Base-by-base conservation (phyloP, 2,888 invertebrate species). In the Brassicogethes aeneus region DNA sequence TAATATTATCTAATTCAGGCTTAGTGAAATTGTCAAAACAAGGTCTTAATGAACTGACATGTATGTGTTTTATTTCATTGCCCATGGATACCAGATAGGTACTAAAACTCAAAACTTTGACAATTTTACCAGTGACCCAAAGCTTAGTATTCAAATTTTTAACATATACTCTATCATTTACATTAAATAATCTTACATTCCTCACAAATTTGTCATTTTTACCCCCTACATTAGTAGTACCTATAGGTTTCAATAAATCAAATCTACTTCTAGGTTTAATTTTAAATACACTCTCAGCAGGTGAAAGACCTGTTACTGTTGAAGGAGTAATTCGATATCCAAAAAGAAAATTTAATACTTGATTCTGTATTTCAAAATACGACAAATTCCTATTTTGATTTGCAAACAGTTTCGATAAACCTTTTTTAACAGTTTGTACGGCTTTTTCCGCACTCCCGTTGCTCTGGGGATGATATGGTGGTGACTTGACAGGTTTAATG, bases 361-460 rank as follows among this genome's bases (percentile, higher is more conserved):
- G 7, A 5, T 7, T 7, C 23, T 7, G 10, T 23, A 23, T 23
- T 23, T 5, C 23, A 7, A 7, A 7, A 7, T 23, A 5, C 5
- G 23, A 23, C 5, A 23, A 7, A 23, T 23, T 10, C 10, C 23
- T 10, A 5, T 10, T 10, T 23, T 23, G 5, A 5, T 23, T 5
- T 7, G 23, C 5, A 23, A 23, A 23, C 10, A 49, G 35, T n/a
- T n/a, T n/a, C n/a, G n/a, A n/a, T n/a, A n/a, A n/a, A 29, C 32
- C 42, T 34, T 47, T 50, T 42, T 55, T 52, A 8, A 53, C 39
- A 7, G 49, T 54, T 44, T 50, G 48, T 15, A 53, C 48, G 13
- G 40, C 39, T 13, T 45, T 38, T 34, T 55, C 51, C 17, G 47
- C 51, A 12, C 33, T 17, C 2, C 52, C 51, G 45, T 55, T 52